Percentiles rank a stretch among this genome's conserved stretches.
Conservation (phyloP, 2,113 vertebrate genomes). For the Cinclus cinclus region DNA sequence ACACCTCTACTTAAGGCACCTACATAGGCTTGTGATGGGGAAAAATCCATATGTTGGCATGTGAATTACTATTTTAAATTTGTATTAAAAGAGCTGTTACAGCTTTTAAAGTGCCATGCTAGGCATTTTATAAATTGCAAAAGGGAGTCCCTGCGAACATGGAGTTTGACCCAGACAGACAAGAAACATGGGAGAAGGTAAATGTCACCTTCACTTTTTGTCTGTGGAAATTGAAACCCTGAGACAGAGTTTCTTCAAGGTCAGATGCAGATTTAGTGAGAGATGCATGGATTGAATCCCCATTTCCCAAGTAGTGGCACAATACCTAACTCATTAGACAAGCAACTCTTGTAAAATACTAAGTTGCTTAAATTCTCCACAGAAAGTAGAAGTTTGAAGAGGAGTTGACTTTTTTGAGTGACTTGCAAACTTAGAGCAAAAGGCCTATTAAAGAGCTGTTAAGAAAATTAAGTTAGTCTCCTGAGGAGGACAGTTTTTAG, state of each 20-base stretch:
- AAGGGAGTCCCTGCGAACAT: background rate
- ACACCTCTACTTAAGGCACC: background rate
- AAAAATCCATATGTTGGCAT: background rate
- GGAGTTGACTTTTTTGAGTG: background rate
- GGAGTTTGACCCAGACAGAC: slow-evolving; percentile 9
- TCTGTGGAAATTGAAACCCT: background rate
- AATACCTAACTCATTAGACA: background rate
- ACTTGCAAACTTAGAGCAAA: background rate
- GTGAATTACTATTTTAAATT: slow-evolving; percentile 7
- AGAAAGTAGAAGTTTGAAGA: background rate
- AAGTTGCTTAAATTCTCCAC: background rate
- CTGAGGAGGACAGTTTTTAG: background rate
- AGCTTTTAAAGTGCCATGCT: background rate
- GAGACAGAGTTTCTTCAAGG: background rate
- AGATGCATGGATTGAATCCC: background rate
- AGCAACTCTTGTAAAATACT: background rate
- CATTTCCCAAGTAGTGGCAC: background rate
- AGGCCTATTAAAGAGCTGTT: background rate
- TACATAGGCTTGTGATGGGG: background rate
- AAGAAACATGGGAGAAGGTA: background rate
- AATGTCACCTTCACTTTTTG: slow-evolving; percentile 1
- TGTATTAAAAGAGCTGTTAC: background rate
- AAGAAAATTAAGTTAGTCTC: background rate
- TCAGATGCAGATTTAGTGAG: background rate
- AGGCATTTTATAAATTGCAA: background rate